phyloP scores from a whole-genome alignment of 2,113 vertebrate genomes.

The Otis tarda region DNA sequence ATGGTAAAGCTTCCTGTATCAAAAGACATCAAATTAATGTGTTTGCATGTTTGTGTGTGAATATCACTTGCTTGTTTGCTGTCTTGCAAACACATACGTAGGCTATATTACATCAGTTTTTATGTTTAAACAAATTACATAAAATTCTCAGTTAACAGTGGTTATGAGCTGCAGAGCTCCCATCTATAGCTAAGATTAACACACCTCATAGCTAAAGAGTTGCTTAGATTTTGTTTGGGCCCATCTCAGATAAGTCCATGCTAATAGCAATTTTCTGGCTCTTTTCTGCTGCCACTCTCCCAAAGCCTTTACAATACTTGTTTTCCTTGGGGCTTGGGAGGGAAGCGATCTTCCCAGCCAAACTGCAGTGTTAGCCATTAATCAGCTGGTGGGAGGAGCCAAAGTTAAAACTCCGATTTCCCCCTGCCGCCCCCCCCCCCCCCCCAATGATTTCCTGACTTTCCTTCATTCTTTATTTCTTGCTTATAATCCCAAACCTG shows the following conservation, averaged over 20 bases:
- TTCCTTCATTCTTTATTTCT: neutral
- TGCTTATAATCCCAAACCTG: neutral
- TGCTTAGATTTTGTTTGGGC: neutral
- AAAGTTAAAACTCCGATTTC: neutral
- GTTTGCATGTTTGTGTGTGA: neutral
- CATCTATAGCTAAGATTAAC: neutral
- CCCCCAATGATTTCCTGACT: neutral
- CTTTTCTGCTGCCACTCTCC: neutral
- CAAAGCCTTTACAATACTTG: neutral
- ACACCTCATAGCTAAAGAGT: neutral
- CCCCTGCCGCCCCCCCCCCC: too few relatives aligned
- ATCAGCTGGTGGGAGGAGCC: neutral
- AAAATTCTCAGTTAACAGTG: neutral
- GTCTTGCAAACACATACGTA: neutral
- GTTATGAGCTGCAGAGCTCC: neutral
- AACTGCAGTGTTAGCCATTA: neutral
- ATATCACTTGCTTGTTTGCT: neutral
- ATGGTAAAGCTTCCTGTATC: neutral
- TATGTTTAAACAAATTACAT: neutral
- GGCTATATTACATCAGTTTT: neutral
- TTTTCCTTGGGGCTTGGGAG: constrained; percentile 3
- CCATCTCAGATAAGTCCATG: neutral
- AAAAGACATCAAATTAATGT: neutral
- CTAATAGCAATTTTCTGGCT: neutral
- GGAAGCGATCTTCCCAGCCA: constrained; percentile 6